A percentile compares a stretch with the other conserved stretches of the same genome.
These are phyloP conservation scores for Clarias batrachus DNA, from an alignment of 2,113 vertebrate species.

Conservation along the genomic window DNA sequence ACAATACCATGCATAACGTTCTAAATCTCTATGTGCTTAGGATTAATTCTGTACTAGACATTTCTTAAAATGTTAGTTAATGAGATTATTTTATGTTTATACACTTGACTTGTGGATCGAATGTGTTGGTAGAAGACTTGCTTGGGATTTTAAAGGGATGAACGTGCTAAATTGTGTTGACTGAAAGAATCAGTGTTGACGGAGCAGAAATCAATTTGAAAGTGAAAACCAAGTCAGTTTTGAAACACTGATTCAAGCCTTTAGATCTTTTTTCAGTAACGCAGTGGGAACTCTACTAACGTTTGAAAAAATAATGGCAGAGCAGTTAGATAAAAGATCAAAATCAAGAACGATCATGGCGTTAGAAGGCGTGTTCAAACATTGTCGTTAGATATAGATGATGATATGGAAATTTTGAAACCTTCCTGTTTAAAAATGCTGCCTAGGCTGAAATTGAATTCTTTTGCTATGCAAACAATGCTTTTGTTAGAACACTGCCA, in stretches of 20 bases:
- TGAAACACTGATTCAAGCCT: background rate
- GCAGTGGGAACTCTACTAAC: background rate
- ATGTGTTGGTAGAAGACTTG: background rate
- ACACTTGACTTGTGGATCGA: background rate
- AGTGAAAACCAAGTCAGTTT: background rate
- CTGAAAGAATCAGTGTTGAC: background rate
- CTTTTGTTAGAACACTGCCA: background rate
- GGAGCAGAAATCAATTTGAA: background rate
- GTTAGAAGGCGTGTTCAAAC: no score
- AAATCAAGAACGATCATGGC: no score
- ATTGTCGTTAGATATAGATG: background rate
- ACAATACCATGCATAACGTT: background rate
- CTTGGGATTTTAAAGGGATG: background rate
- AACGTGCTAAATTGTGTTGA: background rate
- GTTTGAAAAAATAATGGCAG: background rate
- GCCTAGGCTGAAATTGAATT: no score
- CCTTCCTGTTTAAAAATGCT: background rate
- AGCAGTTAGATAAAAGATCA: background rate
- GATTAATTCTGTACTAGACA: background rate
- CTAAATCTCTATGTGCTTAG: background rate
- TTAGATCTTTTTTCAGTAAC: background rate
- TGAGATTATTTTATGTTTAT: background rate
- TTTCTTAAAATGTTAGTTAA: background rate
- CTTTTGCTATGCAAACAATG: constrained; percentile 6
- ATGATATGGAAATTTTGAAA: background rate